A percentile compares a stretch with the other conserved stretches of the same genome.
Evolutionary conservation across 2,888 invertebrate species (phyloP).

Genomic region (Dioctria linearis): DNA sequence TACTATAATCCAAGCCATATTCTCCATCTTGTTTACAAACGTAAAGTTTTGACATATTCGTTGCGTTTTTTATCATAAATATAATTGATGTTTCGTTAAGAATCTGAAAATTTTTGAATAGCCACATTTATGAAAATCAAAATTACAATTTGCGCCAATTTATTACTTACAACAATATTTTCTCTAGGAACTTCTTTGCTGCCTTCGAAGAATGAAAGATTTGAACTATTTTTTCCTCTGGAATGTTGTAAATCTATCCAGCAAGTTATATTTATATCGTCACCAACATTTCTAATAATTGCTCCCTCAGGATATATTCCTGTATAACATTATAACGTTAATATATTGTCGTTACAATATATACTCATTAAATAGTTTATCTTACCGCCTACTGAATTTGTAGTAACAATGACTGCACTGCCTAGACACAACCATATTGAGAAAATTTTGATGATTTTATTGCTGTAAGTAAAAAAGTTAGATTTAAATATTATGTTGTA

Average conservation of each 20-base stretch:
- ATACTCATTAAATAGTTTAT: conserved; percentile 57
- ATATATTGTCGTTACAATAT: not conserved
- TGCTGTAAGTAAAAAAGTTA: conserved; percentile 5
- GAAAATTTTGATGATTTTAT: not conserved
- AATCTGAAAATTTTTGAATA: conserved; percentile 22
- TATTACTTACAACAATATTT: conserved; percentile 45
- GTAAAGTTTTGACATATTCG: conserved; percentile 48
- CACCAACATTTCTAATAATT: conserved; percentile 48
- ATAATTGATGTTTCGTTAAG: conserved; percentile 57
- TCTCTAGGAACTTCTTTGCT: conserved; percentile 49
- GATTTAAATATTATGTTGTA: not conserved
- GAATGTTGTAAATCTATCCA: conserved; percentile 19
- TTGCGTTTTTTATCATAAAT: conserved; percentile 55
- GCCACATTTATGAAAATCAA: not conserved
- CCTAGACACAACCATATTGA: conserved; percentile 22
- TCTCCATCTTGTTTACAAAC: conserved; percentile 53
- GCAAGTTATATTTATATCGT: conserved; percentile 52
- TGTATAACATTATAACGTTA: conserved; percentile 2
- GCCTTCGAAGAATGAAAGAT: conserved; percentile 46
- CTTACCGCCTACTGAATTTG: conserved; percentile 74
- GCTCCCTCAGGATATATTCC: conserved; percentile 33
- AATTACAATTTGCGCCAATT: not conserved
- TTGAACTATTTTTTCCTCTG: conserved; percentile 41
- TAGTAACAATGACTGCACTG: conserved; percentile 62
- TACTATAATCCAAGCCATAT: conserved; percentile 46